A percentile compares a stretch with the other conserved stretches of the same genome.
phyloP scores from a whole-genome alignment of 2,113 vertebrate genomes.

The Fulmarus glacialis region DNA sequence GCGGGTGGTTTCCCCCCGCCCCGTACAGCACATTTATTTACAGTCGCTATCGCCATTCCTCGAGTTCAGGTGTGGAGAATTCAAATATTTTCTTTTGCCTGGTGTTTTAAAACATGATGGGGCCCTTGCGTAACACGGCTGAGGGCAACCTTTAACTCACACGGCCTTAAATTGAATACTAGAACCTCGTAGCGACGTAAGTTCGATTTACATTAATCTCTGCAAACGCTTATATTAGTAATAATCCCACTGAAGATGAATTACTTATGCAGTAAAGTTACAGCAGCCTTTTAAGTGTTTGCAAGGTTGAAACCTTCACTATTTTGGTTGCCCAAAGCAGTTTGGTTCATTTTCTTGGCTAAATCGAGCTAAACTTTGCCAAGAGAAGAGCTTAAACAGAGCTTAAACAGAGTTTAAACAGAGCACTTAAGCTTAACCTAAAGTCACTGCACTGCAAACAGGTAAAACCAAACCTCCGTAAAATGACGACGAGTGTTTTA shows the following conservation, averaged over 20 bases:
- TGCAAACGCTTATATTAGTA: rapidly evolving
- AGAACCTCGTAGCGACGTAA: rapidly evolving
- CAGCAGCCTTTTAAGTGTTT: too few species aligned
- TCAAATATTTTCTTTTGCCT: neutral
- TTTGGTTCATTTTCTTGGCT: neutral
- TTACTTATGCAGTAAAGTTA: rapidly evolving
- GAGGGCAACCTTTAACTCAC: neutral
- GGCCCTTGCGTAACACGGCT: rapidly evolving
- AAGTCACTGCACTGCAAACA: rapidly evolving
- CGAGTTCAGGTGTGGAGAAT: neutral
- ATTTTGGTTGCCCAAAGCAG: neutral
- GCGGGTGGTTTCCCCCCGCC: too few species aligned
- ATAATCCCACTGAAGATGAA: neutral
- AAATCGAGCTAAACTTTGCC: neutral
- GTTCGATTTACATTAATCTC: neutral
- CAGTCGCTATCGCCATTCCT: neutral
- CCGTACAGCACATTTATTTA: neutral
- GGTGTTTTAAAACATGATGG: neutral
- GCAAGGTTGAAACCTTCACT: rapidly evolving
- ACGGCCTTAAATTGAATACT: rapidly evolving
- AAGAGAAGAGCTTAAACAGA: rapidly evolving
- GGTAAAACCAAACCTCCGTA: neutral
- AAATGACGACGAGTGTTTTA: rapidly evolving
- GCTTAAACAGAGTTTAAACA: neutral
- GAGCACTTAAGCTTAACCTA: neutral